Base-by-base conservation (phyloP, 2,888 invertebrate species). In the Coenonympha arcania region DNA sequence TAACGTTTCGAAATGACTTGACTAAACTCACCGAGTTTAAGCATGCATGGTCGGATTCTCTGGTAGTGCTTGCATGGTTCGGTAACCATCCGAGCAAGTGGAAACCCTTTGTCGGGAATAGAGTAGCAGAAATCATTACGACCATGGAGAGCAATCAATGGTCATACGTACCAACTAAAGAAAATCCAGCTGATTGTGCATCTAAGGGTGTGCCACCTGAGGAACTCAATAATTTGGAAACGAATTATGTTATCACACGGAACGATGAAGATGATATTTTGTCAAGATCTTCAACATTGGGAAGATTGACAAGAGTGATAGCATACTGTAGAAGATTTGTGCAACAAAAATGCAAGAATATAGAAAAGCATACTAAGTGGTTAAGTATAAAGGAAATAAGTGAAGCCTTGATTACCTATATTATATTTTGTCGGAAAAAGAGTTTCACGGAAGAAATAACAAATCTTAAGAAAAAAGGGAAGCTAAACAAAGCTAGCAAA, bases 111-210 rank as follows among this genome's bases (percentile, higher is more conserved):
- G 43, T 55, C 1, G 55, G 31, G 1, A 59, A 57, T 30, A 45
- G 60, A 6, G 51, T 51, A 0, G 49, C 55, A 0, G 57, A 58
- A n/a, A 61, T 65, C 4, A 46, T 60, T 8, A 43, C 44, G 2
- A 24, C 8, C 8, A 6, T 24, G 24, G 24, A 24, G 5, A 24
- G 24, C 6, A 8, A 24, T 5, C 24, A 24, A 8, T n/a, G n/a
- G n/a, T n/a, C n/a, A n/a, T n/a, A n/a, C n/a, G n/a, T n/a, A n/a
- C n/a, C n/a, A n/a, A n/a, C n/a, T n/a, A n/a, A n/a, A n/a, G n/a
- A n/a, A n/a, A n/a, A n/a, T n/a, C n/a, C n/a, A n/a, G n/a, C n/a
- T 24, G 24, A 24, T 6, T 24, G 24, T 8, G 24, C 24, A 24
- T 28, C 28, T 5, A 28, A 11, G 1, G 28, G n/a, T 11, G 28